A percentile compares a stretch with the other conserved stretches of the same genome.
phyloP scores from a whole-genome alignment of 92 coral and sea anemone genomes.

The Zoanthus sansibaricus region DNA sequence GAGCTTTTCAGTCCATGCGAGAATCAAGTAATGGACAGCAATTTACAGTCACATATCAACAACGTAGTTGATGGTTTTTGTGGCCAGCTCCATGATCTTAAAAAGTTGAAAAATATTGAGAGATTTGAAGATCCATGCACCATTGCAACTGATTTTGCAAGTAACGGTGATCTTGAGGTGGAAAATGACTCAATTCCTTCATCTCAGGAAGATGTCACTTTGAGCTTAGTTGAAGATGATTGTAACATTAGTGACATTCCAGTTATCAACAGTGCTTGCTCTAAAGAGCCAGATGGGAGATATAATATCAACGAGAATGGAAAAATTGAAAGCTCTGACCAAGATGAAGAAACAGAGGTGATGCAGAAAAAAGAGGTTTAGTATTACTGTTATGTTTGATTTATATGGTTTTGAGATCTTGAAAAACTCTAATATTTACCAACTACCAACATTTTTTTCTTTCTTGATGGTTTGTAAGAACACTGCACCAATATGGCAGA shows the following conservation, averaged over 20 bases:
- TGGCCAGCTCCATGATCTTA: background rate
- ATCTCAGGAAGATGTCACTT: background rate
- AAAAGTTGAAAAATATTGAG: background rate
- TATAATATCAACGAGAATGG: background rate
- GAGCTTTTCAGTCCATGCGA: conserved; percentile 8
- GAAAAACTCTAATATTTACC: no score
- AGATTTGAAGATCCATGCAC: background rate
- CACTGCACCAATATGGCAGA: no score
- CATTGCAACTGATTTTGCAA: background rate
- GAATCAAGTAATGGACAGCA: background rate
- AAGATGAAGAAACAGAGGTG: background rate
- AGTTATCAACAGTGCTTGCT: background rate
- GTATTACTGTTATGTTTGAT: background rate
- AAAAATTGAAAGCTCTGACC: background rate
- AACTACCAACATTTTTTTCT: no score
- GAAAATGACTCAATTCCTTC: background rate
- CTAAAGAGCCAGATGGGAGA: background rate
- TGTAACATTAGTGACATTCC: background rate
- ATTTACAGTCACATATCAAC: conserved; percentile 14
- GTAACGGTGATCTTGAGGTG: background rate
- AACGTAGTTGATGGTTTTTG: background rate
- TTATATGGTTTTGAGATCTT: background rate
- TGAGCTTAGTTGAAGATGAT: background rate
- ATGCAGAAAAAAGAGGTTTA: background rate
- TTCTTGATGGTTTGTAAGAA: no score